These are phyloP conservation scores for Meloidogyne hapla DNA, from an alignment of 1,140 invertebrate species.

Conservation along the genomic window DNA sequence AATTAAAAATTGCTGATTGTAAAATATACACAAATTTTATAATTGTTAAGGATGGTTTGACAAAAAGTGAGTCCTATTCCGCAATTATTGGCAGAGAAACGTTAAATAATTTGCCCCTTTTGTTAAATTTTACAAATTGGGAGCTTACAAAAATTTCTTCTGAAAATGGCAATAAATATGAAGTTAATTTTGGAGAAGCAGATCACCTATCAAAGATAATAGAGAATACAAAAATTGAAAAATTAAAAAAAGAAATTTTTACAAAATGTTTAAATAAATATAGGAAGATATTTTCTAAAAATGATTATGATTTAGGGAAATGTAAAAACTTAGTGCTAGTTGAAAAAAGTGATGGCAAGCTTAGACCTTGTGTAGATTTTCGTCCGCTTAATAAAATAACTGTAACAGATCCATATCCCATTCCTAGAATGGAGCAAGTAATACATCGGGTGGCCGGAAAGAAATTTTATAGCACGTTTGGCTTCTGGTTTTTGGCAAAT, in stretches of 20 bases:
- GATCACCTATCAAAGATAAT: no score
- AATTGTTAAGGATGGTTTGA: not conserved
- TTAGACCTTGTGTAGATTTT: constrained; percentile 8
- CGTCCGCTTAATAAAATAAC: constrained; percentile 9
- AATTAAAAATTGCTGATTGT: not conserved
- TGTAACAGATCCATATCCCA: constrained; percentile 1
- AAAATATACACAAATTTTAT: not conserved
- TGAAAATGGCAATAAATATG: no score
- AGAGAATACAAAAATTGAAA: no score
- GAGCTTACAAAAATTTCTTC: not conserved
- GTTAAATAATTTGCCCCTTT: not conserved
- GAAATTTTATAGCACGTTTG: not conserved
- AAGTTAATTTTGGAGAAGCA: no score
- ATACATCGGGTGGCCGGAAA: not conserved
- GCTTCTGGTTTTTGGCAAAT: constrained; percentile 17
- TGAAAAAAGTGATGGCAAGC: not conserved
- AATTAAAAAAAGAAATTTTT: not conserved
- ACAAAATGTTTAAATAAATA: not conserved
- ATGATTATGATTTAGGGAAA: constrained; percentile 5
- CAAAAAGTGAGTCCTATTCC: not conserved
- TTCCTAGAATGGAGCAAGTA: constrained; percentile 12
- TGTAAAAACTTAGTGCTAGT: constrained; percentile 12
- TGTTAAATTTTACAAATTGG: not conserved
- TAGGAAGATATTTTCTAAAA: not conserved
- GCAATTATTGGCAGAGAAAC: constrained; percentile 12